phyloP scores from a whole-genome alignment of 1,140 invertebrate species.

The Drosophila mayri region DNA sequence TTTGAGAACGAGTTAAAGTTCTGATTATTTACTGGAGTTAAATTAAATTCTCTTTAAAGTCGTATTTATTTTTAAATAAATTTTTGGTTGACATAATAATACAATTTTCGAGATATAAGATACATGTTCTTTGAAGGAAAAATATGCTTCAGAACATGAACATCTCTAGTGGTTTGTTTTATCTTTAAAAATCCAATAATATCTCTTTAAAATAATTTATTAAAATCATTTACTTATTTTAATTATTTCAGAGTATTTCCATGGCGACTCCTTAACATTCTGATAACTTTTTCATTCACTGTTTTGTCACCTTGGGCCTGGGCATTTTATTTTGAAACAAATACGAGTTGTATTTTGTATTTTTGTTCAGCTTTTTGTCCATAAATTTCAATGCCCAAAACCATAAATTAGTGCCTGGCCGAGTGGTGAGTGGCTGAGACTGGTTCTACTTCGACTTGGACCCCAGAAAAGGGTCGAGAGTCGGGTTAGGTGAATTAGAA shows the following conservation, averaged over 20 bases:
- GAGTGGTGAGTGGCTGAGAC: slow-evolving; percentile 51
- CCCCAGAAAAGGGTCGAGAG: slow-evolving; percentile 50
- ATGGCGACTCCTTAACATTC: not conserved
- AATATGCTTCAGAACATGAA: not conserved
- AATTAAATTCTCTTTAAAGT: not conserved
- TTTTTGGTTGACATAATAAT: not conserved
- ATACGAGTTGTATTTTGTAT: slow-evolving; percentile 49
- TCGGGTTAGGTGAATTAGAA: slow-evolving; percentile 68
- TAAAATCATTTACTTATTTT: not conserved
- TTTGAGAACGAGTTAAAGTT: not conserved
- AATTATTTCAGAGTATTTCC: not conserved
- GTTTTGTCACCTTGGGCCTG: slow-evolving; percentile 47
- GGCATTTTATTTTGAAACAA: slow-evolving; percentile 59
- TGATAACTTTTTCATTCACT: slow-evolving; percentile 6
- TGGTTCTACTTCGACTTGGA: slow-evolving; percentile 21
- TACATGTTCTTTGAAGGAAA: not conserved
- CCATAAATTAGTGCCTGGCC: slow-evolving; percentile 74
- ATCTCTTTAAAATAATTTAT: too few relatives aligned
- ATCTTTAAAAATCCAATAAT: too few relatives aligned
- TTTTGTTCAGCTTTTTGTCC: slow-evolving; percentile 58
- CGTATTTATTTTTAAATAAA: not conserved
- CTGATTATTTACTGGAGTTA: not conserved
- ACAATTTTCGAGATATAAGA: not conserved
- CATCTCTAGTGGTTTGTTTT: too few relatives aligned
- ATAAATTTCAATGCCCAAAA: slow-evolving; percentile 74